These are phyloP conservation scores for Stramonita haemastoma DNA, from an alignment of 2,888 invertebrate species.

Conservation along the genomic window DNA sequence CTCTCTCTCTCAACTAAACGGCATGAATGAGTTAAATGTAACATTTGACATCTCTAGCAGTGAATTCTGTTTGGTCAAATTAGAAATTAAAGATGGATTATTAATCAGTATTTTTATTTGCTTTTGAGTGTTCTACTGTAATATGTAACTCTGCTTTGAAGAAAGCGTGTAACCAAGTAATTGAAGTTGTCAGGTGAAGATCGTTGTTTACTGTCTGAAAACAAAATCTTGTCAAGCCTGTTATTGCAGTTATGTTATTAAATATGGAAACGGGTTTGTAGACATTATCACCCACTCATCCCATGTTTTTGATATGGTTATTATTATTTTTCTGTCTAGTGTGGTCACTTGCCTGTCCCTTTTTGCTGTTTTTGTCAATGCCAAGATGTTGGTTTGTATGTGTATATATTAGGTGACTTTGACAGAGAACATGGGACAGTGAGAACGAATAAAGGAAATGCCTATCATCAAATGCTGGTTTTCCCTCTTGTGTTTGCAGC, in stretches of 20 bases:
- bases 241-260: not conserved
- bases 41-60: not conserved
- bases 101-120: constrained; percentile 5
- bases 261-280: constrained; percentile 10
- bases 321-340: constrained; percentile 13
- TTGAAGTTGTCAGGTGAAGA: not conserved
- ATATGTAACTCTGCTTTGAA: not conserved
- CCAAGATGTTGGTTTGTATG: constrained; percentile 16
- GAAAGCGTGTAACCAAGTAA: not conserved
- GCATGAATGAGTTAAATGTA: not conserved
- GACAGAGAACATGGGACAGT: constrained; percentile 22
- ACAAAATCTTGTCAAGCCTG: not conserved
- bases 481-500: not conserved
- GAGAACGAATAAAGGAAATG: constrained; percentile 30
- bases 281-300: not conserved
- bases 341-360: not conserved
- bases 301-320: not conserved
- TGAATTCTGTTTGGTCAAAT: not conserved
- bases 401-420: constrained; percentile 35
- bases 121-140: not conserved
- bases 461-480: not conserved
- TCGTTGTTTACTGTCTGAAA: not conserved
- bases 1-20: too few relatives aligned
- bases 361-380: constrained; percentile 22
- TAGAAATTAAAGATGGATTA: not conserved